These are phyloP conservation scores for Rhea americana DNA, from an alignment of 2,113 vertebrate species.

Conservation along the genomic window DNA sequence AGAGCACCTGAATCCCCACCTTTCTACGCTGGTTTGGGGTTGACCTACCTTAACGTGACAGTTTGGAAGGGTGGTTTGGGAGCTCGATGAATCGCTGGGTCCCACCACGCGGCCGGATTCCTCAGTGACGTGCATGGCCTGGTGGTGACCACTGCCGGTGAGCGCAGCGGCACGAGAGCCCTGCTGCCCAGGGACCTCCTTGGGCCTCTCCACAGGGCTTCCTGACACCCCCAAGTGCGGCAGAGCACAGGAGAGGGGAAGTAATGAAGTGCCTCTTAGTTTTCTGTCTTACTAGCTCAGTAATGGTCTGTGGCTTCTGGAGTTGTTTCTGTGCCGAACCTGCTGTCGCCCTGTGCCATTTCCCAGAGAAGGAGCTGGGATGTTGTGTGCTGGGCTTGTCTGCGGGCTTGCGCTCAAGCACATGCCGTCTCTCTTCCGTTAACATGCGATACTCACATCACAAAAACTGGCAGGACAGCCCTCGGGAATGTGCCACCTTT, in stretches of 20 bases:
- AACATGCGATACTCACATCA: neutral
- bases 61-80: too few species aligned
- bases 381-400: neutral
- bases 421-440: neutral
- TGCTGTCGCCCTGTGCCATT: accelerated
- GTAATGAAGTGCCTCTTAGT: neutral
- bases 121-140: accelerated
- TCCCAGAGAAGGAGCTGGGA: neutral
- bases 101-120: accelerated
- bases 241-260: neutral
- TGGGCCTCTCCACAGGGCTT: neutral
- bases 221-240: accelerated
- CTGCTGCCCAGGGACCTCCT: neutral
- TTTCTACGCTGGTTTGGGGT: too few species aligned
- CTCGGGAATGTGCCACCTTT: neutral
- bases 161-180: neutral
- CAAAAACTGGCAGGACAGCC: neutral
- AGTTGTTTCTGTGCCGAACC: neutral
- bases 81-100: too few species aligned
- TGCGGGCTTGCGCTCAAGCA: neutral
- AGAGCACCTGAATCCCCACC: too few species aligned
- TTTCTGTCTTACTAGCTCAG: neutral
- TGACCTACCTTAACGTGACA: too few species aligned
- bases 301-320: neutral
- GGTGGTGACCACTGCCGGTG: accelerated